These are phyloP conservation scores for Ostrea denselamellosa DNA, from an alignment of 1,140 invertebrate genomes.

Conservation along the genomic window DNA sequence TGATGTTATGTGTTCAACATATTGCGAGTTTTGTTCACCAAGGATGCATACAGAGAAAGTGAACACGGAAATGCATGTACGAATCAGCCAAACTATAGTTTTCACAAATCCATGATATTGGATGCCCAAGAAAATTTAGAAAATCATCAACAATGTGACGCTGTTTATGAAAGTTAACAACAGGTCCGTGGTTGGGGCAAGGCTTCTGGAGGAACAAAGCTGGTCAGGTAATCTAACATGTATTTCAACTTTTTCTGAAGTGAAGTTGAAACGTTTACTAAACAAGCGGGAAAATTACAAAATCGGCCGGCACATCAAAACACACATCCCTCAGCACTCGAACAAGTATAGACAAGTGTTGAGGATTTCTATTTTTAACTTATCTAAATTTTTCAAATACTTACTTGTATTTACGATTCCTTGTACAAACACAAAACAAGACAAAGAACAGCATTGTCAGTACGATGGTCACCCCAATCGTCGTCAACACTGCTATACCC, in stretches of 20 bases:
- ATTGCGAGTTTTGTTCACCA: no score
- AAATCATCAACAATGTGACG: neutral
- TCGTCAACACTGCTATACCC: constrained; percentile 53
- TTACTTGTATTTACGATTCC: constrained; percentile 50
- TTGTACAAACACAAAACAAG: constrained; percentile 47
- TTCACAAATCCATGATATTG: neutral
- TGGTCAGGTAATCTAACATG: no score
- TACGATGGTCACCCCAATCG: constrained; percentile 44
- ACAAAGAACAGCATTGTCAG: constrained; percentile 40
- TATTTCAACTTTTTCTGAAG: no score
- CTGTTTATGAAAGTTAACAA: neutral
- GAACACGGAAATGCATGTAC: neutral
- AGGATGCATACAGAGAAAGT: no score
- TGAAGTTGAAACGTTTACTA: no score
- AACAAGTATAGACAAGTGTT: neutral
- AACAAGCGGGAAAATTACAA: no score
- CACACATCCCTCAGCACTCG: no score
- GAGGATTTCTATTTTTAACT: no score
- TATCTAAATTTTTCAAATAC: neutral
- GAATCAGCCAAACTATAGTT: neutral
- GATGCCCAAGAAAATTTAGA: neutral
- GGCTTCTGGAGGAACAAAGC: no score
- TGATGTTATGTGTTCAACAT: no score
- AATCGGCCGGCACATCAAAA: no score
- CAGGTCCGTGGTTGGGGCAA: no score